Evolutionary conservation across 1,140 invertebrate genomes (phyloP).

Genomic region (Lepidurus packardi): DNA sequence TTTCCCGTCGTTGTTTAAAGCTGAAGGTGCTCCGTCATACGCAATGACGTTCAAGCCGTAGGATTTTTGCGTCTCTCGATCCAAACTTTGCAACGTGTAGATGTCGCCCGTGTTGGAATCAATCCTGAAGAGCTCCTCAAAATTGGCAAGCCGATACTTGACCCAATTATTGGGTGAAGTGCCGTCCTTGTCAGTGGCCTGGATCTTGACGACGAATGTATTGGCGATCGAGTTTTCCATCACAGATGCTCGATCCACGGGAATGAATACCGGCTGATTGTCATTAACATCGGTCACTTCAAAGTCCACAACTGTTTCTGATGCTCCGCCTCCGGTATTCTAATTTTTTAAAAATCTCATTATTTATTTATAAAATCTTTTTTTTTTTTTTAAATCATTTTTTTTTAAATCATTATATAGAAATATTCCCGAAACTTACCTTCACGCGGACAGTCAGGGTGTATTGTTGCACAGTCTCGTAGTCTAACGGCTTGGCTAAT

Average conservation of each 20-base stretch:
- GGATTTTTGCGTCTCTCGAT: slow-evolving; percentile 66
- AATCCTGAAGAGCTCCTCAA: slow-evolving; percentile 66
- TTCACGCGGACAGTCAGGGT: slow-evolving; percentile 70
- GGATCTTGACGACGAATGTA: slow-evolving; percentile 75
- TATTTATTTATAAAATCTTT: neutral
- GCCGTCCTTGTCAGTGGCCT: slow-evolving; percentile 78
- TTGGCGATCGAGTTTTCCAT: slow-evolving; percentile 74
- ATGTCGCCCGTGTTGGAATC: slow-evolving; percentile 76
- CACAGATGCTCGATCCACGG: slow-evolving; percentile 68
- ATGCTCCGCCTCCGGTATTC: slow-evolving; percentile 72
- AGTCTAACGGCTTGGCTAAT: slow-evolving; percentile 67
- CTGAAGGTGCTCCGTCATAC: slow-evolving; percentile 75
- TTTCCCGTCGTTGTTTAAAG: slow-evolving; percentile 48
- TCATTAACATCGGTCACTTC: slow-evolving; percentile 79
- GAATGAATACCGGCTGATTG: slow-evolving; percentile 74
- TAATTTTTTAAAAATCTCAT: slow-evolving; percentile 42
- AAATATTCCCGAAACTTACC: slow-evolving; percentile 39
- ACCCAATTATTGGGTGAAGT: slow-evolving; percentile 70
- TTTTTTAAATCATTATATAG: too few relatives aligned
- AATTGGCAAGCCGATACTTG: slow-evolving; percentile 64
- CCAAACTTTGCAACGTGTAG: slow-evolving; percentile 67
- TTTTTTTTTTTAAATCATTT: neutral
- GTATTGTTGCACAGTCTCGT: slow-evolving; percentile 73
- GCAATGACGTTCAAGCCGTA: slow-evolving; percentile 80
- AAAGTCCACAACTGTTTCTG: slow-evolving; percentile 69